Evolutionary conservation across 1,140 invertebrate genomes (phyloP).

Genomic region (Aplysia californica): DNA sequence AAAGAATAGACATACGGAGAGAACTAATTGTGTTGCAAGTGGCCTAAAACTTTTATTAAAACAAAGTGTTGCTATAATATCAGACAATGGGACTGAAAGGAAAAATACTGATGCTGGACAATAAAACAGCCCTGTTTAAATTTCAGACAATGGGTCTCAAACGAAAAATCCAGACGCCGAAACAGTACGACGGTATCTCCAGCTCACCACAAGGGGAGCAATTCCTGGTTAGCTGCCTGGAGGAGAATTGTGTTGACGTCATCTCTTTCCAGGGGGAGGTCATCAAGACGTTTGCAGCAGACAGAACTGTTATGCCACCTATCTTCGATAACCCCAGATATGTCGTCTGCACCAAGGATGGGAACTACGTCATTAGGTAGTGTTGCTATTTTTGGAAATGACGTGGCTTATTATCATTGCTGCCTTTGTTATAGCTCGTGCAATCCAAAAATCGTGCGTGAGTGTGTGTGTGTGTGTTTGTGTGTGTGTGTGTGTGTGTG

Average conservation of each 20-base stretch:
- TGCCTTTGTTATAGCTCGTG: too few species aligned
- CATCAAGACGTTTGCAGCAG: constrained; percentile 38
- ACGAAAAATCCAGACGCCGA: constrained; percentile 45
- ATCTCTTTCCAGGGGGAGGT: constrained; percentile 47
- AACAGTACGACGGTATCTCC: constrained; percentile 55
- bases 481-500: too few species aligned
- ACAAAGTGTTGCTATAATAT: too few species aligned
- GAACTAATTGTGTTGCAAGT: too few species aligned
- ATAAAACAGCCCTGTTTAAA: too few species aligned
- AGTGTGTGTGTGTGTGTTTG: too few species aligned
- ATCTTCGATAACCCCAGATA: constrained; percentile 50
- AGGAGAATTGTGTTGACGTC: constrained; percentile 47
- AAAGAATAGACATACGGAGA: too few species aligned
- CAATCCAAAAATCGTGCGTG: too few species aligned
- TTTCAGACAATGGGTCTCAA: constrained; percentile 47
- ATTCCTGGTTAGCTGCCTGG: constrained; percentile 46
- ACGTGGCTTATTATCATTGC: neutral
- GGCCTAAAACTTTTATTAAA: too few species aligned
- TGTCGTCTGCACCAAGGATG: constrained; percentile 43
- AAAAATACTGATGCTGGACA: too few species aligned
- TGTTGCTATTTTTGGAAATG: neutral
- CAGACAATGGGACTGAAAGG: too few species aligned
- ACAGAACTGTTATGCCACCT: constrained; percentile 25
- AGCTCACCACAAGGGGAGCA: constrained; percentile 32
- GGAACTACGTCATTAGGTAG: constrained; percentile 42